Conservation (phyloP, 2,113 vertebrate genomes). For the Panurus biarmicus region DNA sequence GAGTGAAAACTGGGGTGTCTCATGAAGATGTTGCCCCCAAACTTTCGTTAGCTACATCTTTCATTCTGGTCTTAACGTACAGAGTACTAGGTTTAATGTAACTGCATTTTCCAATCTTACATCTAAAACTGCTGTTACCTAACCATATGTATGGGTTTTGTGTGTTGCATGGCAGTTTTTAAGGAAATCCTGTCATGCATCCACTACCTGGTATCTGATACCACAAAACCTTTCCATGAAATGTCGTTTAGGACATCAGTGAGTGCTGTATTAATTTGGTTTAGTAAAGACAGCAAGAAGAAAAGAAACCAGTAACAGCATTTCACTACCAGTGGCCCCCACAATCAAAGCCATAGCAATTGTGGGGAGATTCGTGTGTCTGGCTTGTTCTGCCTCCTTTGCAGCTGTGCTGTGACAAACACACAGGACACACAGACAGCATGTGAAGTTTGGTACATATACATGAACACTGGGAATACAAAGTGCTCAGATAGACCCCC, state of each 20-base stretch:
- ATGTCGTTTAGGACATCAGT: not conserved
- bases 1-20: slow-evolving; percentile 1
- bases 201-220: not conserved
- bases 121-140: not conserved
- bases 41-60: not conserved
- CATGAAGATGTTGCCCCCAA: not conserved
- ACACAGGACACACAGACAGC: not conserved
- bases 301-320: not conserved
- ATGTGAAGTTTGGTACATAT: not conserved
- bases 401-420: not conserved
- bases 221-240: not conserved
- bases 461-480: not conserved
- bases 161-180: not conserved
- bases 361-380: not conserved
- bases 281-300: not conserved
- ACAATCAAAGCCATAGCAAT: not conserved
- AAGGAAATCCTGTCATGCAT: not conserved
- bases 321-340: not conserved
- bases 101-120: not conserved
- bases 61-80: not conserved
- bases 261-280: not conserved
- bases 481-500: not conserved
- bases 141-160: not conserved
- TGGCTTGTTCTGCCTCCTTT: not conserved
- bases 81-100: not conserved